These are phyloP conservation scores for Liparis tanakae DNA, from an alignment of 2,797 vertebrate genomes.

Conservation along the genomic window DNA sequence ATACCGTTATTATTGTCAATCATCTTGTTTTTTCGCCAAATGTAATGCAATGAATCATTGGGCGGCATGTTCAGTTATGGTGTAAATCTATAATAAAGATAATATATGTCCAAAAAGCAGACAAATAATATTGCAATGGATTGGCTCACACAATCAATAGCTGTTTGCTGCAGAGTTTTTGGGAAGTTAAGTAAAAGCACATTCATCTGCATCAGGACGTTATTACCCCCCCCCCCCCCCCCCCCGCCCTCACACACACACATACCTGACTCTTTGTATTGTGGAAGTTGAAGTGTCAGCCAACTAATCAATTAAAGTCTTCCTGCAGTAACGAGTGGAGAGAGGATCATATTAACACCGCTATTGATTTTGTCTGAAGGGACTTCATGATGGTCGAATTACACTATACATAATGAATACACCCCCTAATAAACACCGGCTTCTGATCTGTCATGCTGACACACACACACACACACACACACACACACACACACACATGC, in stretches of 20 bases:
- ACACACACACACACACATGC: conserved; percentile 16
- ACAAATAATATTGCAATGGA: not conserved
- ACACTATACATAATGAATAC: conserved; percentile 73
- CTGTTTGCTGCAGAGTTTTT: conserved; percentile 10
- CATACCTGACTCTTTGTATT: conserved; percentile 26
- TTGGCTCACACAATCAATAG: conserved; percentile 7
- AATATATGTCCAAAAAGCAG: not conserved
- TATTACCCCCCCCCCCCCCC: not conserved
- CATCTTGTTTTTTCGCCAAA: not conserved
- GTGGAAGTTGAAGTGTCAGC: conserved; percentile 60
- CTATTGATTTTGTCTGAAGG: conserved; percentile 76
- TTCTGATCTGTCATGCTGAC: conserved; percentile 50
- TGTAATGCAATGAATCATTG: not conserved
- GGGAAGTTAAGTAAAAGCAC: conserved; percentile 37
- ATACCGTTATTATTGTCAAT: not conserved
- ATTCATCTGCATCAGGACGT: not conserved
- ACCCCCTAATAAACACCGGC: conserved; percentile 51
- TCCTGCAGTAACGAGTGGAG: conserved; percentile 69
- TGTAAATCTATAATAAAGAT: not conserved
- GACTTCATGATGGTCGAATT: conserved; percentile 67
- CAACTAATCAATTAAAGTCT: conserved; percentile 75
- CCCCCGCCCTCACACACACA: not conserved
- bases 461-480: conserved; percentile 18
- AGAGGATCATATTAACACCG: conserved; percentile 75
- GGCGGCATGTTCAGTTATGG: not conserved